These are phyloP conservation scores for Cryptocephalus moraei DNA, from an alignment of 2,888 invertebrate species.

Conservation along the genomic window DNA sequence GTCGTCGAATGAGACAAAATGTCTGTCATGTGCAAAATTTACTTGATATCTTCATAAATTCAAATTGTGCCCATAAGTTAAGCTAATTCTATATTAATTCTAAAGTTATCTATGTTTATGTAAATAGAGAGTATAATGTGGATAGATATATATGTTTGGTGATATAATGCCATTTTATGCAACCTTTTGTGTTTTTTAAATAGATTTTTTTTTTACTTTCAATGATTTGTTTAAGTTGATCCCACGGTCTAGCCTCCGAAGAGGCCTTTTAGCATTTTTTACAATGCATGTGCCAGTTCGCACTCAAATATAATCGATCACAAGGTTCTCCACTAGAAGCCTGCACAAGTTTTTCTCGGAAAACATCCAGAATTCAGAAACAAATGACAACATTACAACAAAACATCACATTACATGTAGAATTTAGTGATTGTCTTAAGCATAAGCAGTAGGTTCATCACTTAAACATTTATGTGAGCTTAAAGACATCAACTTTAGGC, in stretches of 20 bases:
- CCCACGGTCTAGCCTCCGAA: slow-evolving; percentile 39
- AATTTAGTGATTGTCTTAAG: no score
- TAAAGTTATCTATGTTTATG: slow-evolving; percentile 29
- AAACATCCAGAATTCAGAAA: no score
- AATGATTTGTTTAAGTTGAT: slow-evolving; percentile 41
- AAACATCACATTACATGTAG: no score
- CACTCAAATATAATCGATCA: slow-evolving; percentile 23
- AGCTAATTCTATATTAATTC: slow-evolving; percentile 36
- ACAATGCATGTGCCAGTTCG: slow-evolving; percentile 37
- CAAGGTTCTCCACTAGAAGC: not conserved
- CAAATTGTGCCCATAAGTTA: slow-evolving; percentile 42
- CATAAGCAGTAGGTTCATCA: no score
- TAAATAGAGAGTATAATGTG: slow-evolving; percentile 34
- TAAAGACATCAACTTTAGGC: no score
- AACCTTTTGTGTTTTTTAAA: slow-evolving; percentile 25
- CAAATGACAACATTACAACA: no score
- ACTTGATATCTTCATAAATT: slow-evolving; percentile 25
- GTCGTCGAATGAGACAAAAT: no score
- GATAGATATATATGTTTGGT: slow-evolving; percentile 33
- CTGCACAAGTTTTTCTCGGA: no score
- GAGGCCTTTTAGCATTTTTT: slow-evolving; percentile 28
- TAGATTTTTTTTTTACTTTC: slow-evolving; percentile 33
- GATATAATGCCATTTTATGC: slow-evolving; percentile 21
- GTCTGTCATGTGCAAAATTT: slow-evolving; percentile 23
- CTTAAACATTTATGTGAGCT: no score